Conservation (phyloP, 2,888 invertebrate species). For the Lymantria dispar region DNA sequence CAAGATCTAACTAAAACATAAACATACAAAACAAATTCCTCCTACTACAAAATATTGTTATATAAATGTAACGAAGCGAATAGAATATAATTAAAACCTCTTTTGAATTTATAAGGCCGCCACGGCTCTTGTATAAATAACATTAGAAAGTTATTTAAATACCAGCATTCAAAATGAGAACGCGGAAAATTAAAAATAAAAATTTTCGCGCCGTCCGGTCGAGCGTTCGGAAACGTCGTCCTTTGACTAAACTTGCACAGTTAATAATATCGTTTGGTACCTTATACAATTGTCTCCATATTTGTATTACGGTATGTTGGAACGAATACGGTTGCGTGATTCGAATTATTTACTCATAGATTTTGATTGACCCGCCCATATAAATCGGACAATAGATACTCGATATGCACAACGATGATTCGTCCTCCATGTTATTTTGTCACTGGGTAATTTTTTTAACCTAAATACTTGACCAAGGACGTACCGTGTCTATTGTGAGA, state of each 20-base stretch:
- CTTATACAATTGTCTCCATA: slow-evolving; percentile 67
- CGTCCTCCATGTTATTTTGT: slow-evolving; percentile 56
- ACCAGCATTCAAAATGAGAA: slow-evolving; percentile 32
- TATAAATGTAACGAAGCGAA: slow-evolving; percentile 66
- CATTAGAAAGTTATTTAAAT: slow-evolving; percentile 53
- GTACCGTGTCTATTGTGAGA: slow-evolving; percentile 47
- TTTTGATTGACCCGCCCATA: slow-evolving; percentile 60
- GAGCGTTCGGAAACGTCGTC: slow-evolving; percentile 51
- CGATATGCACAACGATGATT: slow-evolving; percentile 56
- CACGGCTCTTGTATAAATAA: slow-evolving; percentile 35
- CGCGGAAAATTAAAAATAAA: slow-evolving; percentile 31
- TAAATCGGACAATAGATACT: slow-evolving; percentile 67
- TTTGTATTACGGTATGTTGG: slow-evolving; percentile 78
- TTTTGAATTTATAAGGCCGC: slow-evolving; percentile 45
- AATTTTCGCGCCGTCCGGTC: slow-evolving; percentile 28
- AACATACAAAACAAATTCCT: slow-evolving; percentile 40
- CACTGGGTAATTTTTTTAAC: slow-evolving; percentile 69
- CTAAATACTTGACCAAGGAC: slow-evolving; percentile 74
- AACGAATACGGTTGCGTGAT: slow-evolving; percentile 75
- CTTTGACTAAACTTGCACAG: slow-evolving; percentile 55
- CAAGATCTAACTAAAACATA: slow-evolving; percentile 63
- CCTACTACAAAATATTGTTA: slow-evolving; percentile 50
- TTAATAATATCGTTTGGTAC: slow-evolving; percentile 60
- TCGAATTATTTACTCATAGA: slow-evolving; percentile 58
- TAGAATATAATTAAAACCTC: slow-evolving; percentile 57